Evolutionary conservation across 2,888 invertebrate genomes (phyloP).

Genomic region (Luffia ferchaultella): DNA sequence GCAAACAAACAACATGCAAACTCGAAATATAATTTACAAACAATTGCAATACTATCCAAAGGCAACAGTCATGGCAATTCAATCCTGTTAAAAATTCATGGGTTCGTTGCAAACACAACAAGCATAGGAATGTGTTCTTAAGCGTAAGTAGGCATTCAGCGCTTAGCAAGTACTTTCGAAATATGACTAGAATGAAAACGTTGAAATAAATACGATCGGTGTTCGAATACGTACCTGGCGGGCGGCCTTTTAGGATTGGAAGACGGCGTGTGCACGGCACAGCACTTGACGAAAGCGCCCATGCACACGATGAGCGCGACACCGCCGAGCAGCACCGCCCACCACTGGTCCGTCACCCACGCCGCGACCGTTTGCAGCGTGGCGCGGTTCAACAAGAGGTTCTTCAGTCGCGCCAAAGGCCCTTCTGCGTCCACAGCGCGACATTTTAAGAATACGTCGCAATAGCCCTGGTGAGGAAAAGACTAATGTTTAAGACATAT

Average conservation of each 20-base stretch:
- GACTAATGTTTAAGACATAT: too few relatives aligned
- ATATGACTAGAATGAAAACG: too few relatives aligned
- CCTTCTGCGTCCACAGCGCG: conserved; percentile 99
- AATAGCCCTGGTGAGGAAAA: conserved; percentile 83
- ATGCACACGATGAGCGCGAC: conserved; percentile 93
- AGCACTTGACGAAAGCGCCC: conserved; percentile 99
- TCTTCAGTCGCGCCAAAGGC: conserved; percentile 95
- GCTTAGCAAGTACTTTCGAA: too few relatives aligned
- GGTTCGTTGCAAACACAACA: too few relatives aligned
- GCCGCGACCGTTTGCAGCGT: conserved; percentile 88
- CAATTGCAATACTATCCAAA: too few relatives aligned
- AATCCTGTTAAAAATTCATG: too few relatives aligned
- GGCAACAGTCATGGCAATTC: too few relatives aligned
- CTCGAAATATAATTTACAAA: too few relatives aligned
- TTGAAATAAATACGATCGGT: too few relatives aligned
- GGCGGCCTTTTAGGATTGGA: conserved; percentile 98
- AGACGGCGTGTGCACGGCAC: conserved; percentile 99
- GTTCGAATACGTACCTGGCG: conserved; percentile 78
- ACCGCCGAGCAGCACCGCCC: conserved; percentile 91
- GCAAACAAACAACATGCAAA: too few relatives aligned
- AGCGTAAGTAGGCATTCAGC: too few relatives aligned
- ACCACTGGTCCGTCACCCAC: conserved; percentile 97
- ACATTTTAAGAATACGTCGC: conserved; percentile 99
- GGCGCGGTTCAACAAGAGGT: conserved; percentile 90
- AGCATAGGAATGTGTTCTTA: too few relatives aligned